Base-by-base conservation (phyloP, 2,797 vertebrate species). In the Selene dorsalis region DNA sequence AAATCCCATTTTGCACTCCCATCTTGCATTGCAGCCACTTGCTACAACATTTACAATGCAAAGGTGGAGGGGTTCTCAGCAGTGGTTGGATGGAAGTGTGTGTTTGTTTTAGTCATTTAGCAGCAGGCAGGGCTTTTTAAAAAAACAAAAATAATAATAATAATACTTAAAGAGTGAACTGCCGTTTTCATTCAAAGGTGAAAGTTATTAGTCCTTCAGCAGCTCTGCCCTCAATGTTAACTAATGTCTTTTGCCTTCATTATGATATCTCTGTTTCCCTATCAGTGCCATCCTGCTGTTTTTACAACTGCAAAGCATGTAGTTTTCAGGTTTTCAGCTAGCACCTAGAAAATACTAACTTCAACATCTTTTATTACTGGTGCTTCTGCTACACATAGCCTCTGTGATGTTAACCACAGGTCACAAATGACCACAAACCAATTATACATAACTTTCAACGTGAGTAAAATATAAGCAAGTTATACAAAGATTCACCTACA, bases 11-110 rank as follows among this genome's bases (percentile, higher is more conserved):
- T 35, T 35, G 7, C 48, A 60, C 61, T 59, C 28, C 58, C 55
- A 2, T 73, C 67, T 57, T 57, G 61, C 43, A 41, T 80, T 61
- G 20, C 72, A 55, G 45, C 9, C 18, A 50, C 45, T 64, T 66
- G 56, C 13, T 59, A 58, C 24, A 75, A 67, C 50, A 41, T 77
- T 57, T 66, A 30, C 57, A 70, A 30, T 11, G 64, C 38, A 68
- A 1, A 0, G 26, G 12, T 13, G 26, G 28, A 39, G 38, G 58
- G 45, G 50, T 41, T 59, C 59, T 47, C 28, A 45, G 68, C 57
- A 38, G 26, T 18, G 8, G 45, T n/a, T 62, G 48, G 56, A 62
- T 62, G 26, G 60, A 59, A 43, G n/a, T 1, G 13, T 1, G 22
- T 17, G 17, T 65, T 74, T 1, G 20, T 69, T 45, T 67, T 28